Base-by-base conservation (phyloP, 2,797 vertebrate genomes). In the Tapirus indicus region DNA sequence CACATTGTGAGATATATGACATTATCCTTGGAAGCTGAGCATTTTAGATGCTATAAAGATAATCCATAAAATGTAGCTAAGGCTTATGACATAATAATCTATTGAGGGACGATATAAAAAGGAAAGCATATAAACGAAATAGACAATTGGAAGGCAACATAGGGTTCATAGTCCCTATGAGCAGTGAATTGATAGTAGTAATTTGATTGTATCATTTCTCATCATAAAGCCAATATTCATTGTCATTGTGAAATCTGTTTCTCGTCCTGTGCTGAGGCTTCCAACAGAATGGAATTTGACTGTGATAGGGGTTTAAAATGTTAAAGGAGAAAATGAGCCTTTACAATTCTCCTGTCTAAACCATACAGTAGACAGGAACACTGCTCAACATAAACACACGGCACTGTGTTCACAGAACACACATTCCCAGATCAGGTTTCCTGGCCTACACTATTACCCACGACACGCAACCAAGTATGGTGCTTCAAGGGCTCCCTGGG, bases 21-120 rank as follows among this genome's bases (percentile, higher is more conserved):
- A 71, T 93, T 98, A 91, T 96, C 41, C 60, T 97, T 97, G 79
- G 41, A 80, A 97, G 12, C 6, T 23, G 95, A 97, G 85, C 16
- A 92, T 54, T 97, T 97, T 82, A 80, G 96, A 93, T 54, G 5
- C 85, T 97, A 97, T 95, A 77, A 97, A 97, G 64, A 96, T 95
- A 98, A 98, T 64, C 16, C 12, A 93, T 88, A 95, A 97, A 97
- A 89, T 91, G 84, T 92, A 84, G 14, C 29, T 97, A 60, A 96
- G 77, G 0, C 71, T 98, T 93, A 83, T 47, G 89, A 17, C 1
- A 7, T 54, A 93, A 75, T 96, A 93, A 89, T 96, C 80, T 88
- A 89, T 66, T 93, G 93, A 38, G 18, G 44, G 64, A 12, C 85
- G 71, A 90, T 80, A 89, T 75, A 97, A 97, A 93, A 97, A 93